These are phyloP conservation scores for Coenonympha glycerion DNA, from an alignment of 2,888 invertebrate species.

Conservation along the genomic window DNA sequence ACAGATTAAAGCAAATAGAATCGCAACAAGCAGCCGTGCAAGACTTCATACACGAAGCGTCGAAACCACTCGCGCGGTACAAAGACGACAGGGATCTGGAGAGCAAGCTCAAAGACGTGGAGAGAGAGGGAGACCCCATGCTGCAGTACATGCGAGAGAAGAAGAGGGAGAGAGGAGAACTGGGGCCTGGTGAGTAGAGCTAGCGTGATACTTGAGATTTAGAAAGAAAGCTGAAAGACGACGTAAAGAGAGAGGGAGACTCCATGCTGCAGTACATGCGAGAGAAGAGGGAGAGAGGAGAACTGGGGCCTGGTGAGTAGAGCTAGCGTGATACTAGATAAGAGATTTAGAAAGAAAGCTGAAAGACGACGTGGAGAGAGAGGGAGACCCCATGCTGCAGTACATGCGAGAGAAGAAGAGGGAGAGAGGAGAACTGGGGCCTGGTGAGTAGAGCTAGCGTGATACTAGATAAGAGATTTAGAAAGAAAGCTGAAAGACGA, in stretches of 20 bases:
- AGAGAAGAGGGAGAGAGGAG: slow-evolving; percentile 74
- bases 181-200: slow-evolving; percentile 64
- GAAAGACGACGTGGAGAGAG: neutral
- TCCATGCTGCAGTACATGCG: slow-evolving; percentile 94
- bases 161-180: slow-evolving; percentile 72
- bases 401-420: slow-evolving; percentile 83
- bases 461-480: neutral
- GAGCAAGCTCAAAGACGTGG: slow-evolving; percentile 80
- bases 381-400: slow-evolving; percentile 91
- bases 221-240: neutral
- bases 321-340: neutral
- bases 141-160: slow-evolving; percentile 85
- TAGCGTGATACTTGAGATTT: neutral
- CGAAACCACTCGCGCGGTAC: slow-evolving; percentile 93
- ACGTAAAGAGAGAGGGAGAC: slow-evolving; percentile 72
- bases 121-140: slow-evolving; percentile 96
- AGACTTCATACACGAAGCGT: slow-evolving; percentile 88
- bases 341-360: neutral
- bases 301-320: slow-evolving; percentile 65
- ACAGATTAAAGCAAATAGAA: slow-evolving; percentile 86
- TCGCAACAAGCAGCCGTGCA: slow-evolving; percentile 80
- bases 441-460: slow-evolving; percentile 52
- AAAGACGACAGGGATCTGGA: slow-evolving; percentile 93
- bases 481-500: neutral
- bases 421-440: slow-evolving; percentile 68